Conservation (phyloP, 2,797 vertebrate species). For the Coreius guichenoti region DNA sequence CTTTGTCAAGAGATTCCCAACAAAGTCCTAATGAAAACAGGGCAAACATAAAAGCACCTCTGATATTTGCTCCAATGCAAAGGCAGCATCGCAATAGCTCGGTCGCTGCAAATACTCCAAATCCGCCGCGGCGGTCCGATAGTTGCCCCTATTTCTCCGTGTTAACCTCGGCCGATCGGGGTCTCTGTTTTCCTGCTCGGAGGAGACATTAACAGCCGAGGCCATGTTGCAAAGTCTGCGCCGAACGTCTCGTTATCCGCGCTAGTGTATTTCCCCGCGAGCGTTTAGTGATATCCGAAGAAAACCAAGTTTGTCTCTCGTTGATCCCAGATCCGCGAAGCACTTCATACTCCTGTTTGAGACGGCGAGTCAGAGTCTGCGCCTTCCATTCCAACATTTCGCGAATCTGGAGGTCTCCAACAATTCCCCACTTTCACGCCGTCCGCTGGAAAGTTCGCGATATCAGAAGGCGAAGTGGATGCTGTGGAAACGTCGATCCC, state of each 20-base stretch:
- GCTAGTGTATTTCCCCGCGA: slow-evolving; percentile 81
- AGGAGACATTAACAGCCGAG: slow-evolving; percentile 90
- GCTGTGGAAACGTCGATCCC: slow-evolving; percentile 69
- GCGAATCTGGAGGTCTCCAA: slow-evolving; percentile 88
- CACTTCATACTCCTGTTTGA: slow-evolving; percentile 88
- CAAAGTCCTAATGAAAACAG: slow-evolving; percentile 4
- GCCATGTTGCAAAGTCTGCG: slow-evolving; percentile 93
- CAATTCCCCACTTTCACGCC: slow-evolving; percentile 86
- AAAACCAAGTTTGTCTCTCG: slow-evolving; percentile 81
- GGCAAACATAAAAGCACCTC: slow-evolving; percentile 86
- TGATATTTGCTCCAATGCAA: slow-evolving; percentile 94
- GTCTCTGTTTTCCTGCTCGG: slow-evolving; percentile 86
- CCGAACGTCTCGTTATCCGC: slow-evolving; percentile 78
- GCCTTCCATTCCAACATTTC: slow-evolving; percentile 98
- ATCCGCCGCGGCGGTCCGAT: slow-evolving; percentile 82
- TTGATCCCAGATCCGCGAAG: slow-evolving; percentile 83
- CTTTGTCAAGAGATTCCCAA: slow-evolving; percentile 42
- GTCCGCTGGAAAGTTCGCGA: slow-evolving; percentile 71
- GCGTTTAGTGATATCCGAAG: slow-evolving; percentile 80
- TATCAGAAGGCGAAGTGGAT: slow-evolving; percentile 73
- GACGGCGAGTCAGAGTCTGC: slow-evolving; percentile 92
- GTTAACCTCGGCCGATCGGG: slow-evolving; percentile 84
- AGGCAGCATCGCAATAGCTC: slow-evolving; percentile 96
- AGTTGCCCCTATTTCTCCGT: slow-evolving; percentile 82
- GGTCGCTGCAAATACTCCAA: slow-evolving; percentile 96